phyloP scores from a whole-genome alignment of 2,888 invertebrate species.

The Drosophila borborema region DNA sequence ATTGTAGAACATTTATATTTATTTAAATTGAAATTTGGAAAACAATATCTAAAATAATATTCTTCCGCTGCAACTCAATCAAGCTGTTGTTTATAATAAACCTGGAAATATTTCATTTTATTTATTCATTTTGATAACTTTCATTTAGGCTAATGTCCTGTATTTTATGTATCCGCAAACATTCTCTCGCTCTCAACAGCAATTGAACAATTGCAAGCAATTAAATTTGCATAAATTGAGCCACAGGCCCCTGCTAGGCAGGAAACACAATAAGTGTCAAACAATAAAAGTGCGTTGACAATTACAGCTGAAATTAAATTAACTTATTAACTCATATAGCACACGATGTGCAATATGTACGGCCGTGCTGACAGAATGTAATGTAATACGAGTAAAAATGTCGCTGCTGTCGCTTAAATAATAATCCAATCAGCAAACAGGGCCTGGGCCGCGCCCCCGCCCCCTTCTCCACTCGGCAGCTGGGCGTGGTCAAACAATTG shows the following conservation, averaged over 20 bases:
- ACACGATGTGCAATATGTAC: constrained; percentile 35
- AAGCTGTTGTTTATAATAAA: not conserved
- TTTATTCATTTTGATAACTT: not conserved
- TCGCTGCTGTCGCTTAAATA: constrained; percentile 66
- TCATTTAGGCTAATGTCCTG: not conserved
- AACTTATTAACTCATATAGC: constrained; percentile 73
- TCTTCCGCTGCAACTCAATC: no score
- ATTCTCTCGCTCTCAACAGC: not conserved
- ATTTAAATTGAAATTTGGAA: not conserved
- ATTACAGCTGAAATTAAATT: constrained; percentile 80
- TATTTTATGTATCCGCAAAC: not conserved
- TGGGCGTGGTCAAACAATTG: constrained; percentile 59
- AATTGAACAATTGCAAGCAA: constrained; percentile 61
- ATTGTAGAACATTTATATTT: not conserved
- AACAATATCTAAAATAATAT: no score
- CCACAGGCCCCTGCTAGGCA: constrained; percentile 12
- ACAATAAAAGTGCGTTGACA: constrained; percentile 79
- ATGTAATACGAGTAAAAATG: constrained; percentile 75
- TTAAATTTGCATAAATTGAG: constrained; percentile 77
- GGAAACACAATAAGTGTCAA: constrained; percentile 61
- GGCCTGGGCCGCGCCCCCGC: not conserved
- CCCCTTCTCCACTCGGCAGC: not conserved
- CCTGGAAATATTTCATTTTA: no score
- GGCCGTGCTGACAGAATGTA: constrained; percentile 66
- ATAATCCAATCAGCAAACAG: constrained; percentile 80